Conservation (phyloP, 2,113 vertebrate genomes). For the Ranitomeya variabilis region DNA sequence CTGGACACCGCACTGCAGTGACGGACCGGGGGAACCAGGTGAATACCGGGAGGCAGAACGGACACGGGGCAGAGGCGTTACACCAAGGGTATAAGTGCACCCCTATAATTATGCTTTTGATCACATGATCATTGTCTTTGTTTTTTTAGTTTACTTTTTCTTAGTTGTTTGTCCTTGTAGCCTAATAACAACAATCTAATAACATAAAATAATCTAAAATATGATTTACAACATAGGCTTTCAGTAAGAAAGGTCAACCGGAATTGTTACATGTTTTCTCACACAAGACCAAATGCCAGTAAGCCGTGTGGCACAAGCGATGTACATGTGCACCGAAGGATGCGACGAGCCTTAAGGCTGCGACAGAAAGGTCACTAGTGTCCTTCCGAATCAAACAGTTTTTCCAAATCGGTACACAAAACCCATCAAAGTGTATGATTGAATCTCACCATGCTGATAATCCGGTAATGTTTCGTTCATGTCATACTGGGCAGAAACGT, state of each 20-base stretch:
- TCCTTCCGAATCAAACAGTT: slow-evolving; percentile 6
- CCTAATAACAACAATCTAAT: not conserved
- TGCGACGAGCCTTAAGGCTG: not conserved
- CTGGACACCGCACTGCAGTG: too few species aligned
- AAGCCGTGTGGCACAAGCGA: not conserved
- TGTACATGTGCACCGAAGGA: not conserved
- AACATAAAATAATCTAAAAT: not conserved
- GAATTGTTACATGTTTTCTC: slow-evolving; percentile 7
- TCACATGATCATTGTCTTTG: not conserved
- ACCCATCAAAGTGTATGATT: slow-evolving; percentile 33
- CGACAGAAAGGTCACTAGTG: slow-evolving; percentile 23
- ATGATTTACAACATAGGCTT: not conserved
- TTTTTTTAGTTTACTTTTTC: not conserved
- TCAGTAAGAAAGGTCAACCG: not conserved
- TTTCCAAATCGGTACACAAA: slow-evolving; percentile 32
- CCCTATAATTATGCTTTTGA: not conserved
- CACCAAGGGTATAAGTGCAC: too few species aligned
- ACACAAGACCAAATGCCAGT: not conserved
- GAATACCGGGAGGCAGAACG: too few species aligned
- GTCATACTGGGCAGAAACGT: not conserved
- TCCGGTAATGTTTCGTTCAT: not conserved
- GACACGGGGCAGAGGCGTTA: too few species aligned
- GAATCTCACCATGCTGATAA: slow-evolving; percentile 23
- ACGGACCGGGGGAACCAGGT: too few species aligned
- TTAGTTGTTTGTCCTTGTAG: not conserved